These are phyloP conservation scores for Thripadectes ignobilis DNA, from an alignment of 2,797 vertebrate species.

Conservation along the genomic window DNA sequence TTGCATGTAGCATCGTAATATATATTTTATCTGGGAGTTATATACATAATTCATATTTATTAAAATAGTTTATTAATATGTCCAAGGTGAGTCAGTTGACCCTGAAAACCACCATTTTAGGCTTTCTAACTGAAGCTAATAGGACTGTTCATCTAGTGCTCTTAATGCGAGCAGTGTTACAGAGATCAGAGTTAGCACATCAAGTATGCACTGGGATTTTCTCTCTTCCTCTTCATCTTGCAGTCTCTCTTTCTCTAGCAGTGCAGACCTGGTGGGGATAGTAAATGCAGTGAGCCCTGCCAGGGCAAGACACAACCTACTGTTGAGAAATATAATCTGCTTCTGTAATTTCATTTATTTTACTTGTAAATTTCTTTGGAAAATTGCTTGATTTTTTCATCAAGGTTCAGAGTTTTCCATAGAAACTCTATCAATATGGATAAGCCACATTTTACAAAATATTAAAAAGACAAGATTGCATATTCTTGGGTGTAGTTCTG, in stretches of 20 bases:
- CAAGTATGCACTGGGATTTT: neutral
- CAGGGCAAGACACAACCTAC: neutral
- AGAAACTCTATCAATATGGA: neutral
- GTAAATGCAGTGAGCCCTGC: neutral
- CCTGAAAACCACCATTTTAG: constrained; percentile 41
- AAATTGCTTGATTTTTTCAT: neutral
- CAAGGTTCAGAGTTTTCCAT: neutral
- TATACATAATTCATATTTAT: constrained; percentile 62
- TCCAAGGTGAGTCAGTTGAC: constrained; percentile 58
- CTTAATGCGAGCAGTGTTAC: neutral
- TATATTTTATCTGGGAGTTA: constrained; percentile 48
- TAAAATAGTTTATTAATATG: constrained; percentile 61
- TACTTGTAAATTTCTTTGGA: neutral
- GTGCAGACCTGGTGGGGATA: neutral
- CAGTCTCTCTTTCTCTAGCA: neutral
- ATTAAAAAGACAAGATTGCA: neutral
- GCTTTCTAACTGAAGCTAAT: constrained; percentile 27
- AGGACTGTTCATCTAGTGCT: neutral
- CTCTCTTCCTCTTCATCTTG: neutral
- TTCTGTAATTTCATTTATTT: neutral
- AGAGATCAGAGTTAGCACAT: neutral
- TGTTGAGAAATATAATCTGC: neutral
- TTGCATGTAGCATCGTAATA: constrained; percentile 44
- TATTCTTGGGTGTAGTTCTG: neutral
- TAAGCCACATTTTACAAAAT: neutral